Evolutionary conservation across 2,113 vertebrate species (phyloP), one percentile per base, ranked within the genome.

Genomic region (Festucalex cinctus): DNA sequence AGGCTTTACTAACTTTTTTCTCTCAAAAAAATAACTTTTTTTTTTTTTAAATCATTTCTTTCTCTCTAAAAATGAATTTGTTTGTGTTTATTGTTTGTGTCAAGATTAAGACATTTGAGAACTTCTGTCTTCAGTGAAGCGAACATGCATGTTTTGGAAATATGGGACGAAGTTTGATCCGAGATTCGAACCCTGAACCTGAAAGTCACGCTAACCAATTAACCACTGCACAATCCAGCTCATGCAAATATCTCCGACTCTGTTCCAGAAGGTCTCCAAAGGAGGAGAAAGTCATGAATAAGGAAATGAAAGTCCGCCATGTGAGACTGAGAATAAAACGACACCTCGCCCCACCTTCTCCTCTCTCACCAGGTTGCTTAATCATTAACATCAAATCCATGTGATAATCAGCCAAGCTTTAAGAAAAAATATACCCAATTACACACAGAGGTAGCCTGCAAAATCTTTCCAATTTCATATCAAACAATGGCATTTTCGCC

Each of bases 371-470:
- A 61, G 70, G 76, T 69, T 51, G 68, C 74, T 88, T 83, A 88
- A 89, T 91, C 79, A 87, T 90, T 88, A 88, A 88, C 86, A 79
- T 75, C 78, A 82, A 78, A 76, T 81, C 79, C 74, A 54, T 54
- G 63, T 73, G 70, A 88, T 82, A 75, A 83, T 85, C 46, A 70
- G 60, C 77, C 68, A 71, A 68, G 77, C 73, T 82, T 77, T 78
- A 69, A 75, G 75, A 76, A 78, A 75, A 81, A 81, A 78, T 68
- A 71, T 54, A 66, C 63, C 54, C 68, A 76, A 74, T 83, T 88
- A 79, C 78, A 79, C 66, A 61, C 48, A 43, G 59, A 82, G 76
- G 73, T 46, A 59, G 58, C 65, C 26, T n/a, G 63, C 75, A 79
- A 68, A 85, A 75, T 68, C 66, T 68, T 71, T 59, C 46, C 63